Evolutionary conservation across 2,113 vertebrate genomes (phyloP), one percentile per base, ranked within the genome.

Genomic region (Dryoscopus gambensis): DNA sequence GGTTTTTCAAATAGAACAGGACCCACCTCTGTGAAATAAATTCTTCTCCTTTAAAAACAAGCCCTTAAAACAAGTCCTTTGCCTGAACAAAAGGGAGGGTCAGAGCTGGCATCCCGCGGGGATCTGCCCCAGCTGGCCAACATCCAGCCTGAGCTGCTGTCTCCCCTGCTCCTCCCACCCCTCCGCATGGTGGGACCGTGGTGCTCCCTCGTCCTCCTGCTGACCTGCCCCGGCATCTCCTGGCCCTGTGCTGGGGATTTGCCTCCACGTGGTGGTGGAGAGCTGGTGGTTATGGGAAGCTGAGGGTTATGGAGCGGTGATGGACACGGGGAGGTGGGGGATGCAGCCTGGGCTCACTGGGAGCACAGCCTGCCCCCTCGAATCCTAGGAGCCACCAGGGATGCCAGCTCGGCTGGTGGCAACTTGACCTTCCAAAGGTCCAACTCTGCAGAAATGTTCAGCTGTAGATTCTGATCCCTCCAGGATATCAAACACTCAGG

Each of bases 131-230:
- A 8, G 7, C 19, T 40, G 23, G 7, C 50, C 24, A 17, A 40
- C 0, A 2, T 30, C 52, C 69, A 84, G 10, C 24, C 56, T 44
- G 46, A 80, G 40, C 21, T n/a, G 53, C 53, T 47, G 28, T 5
- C 52, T n/a, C n/a, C n/a, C n/a, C n/a, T n/a, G n/a, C 10, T 80
- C 75, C 90, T 84, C 63, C 68, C 37, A 49, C 17, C 31, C 22
- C n/a, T 52, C 55, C 28, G 12, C 6, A 3, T 11, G 20, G 10
- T 40, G 49, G 7, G n/a, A n/a, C n/a, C n/a, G n/a, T n/a, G 12
- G 40, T 6, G 1, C 10, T 65, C 40, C 68, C 42, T 70, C 13
- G 2, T 37, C 16, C 35, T 52, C 33, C 7, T 4, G 0, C 1
- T 75, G 65, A n/a, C 39, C 25, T 79, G 24, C 35, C 35, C 8